A percentile compares a stretch with the other conserved stretches of the same genome.
These are phyloP conservation scores for Trichogramma evanescens DNA, from an alignment of 2,888 invertebrate genomes.

Conservation along the genomic window DNA sequence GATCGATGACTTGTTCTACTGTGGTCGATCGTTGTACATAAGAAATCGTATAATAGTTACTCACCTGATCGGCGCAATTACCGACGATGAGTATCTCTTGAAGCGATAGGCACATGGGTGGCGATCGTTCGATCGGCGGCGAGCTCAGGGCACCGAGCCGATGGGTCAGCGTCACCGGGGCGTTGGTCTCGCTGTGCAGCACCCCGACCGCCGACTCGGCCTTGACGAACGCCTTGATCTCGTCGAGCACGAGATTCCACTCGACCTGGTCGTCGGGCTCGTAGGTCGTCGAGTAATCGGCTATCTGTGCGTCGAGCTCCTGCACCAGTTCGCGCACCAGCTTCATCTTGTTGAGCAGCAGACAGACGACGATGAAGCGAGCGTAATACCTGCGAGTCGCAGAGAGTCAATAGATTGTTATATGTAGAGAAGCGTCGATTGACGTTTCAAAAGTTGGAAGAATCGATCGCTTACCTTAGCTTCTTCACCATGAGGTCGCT, in stretches of 20 bases:
- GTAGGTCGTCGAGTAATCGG: conserved; percentile 90
- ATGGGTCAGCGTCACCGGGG: conserved; percentile 78
- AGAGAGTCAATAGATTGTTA: background rate
- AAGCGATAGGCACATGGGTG: conserved; percentile 77
- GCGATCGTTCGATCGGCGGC: conserved; percentile 80
- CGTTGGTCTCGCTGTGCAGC: conserved; percentile 76
- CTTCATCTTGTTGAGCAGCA: conserved; percentile 87
- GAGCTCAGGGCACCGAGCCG: conserved; percentile 77
- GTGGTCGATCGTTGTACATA: background rate
- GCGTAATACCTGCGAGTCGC: conserved; percentile 66
- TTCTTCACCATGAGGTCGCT: conserved; percentile 97
- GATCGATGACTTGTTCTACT: no score
- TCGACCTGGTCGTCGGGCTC: conserved; percentile 90
- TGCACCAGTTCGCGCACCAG: conserved; percentile 84
- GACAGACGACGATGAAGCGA: conserved; percentile 91
- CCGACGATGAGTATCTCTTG: conserved; percentile 94
- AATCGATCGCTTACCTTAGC: conserved; percentile 54
- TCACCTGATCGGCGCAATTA: conserved; percentile 83
- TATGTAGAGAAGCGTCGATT: background rate
- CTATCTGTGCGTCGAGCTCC: conserved; percentile 88
- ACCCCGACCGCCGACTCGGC: conserved; percentile 86
- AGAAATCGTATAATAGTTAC: background rate
- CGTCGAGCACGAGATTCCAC: conserved; percentile 90
- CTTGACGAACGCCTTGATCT: conserved; percentile 89
- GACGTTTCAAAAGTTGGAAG: background rate